Conservation (phyloP, 2,113 vertebrate genomes). For the Trinectes maculatus region DNA sequence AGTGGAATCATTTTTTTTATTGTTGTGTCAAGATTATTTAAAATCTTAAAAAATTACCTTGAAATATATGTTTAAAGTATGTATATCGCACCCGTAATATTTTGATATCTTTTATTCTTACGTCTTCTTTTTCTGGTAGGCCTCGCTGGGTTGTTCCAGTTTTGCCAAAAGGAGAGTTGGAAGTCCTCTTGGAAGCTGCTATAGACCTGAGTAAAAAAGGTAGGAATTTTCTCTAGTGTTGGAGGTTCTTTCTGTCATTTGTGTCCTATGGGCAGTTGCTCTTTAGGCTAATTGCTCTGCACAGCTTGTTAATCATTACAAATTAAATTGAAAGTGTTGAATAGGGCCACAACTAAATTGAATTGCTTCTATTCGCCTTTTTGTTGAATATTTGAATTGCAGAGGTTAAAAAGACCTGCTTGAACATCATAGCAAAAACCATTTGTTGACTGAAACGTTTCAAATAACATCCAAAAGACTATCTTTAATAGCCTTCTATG, state of each 20-base stretch:
- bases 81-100: neutral
- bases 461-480: too few relatives aligned
- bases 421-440: too few relatives aligned
- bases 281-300: neutral
- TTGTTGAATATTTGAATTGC: neutral
- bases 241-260: neutral
- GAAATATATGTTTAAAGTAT: too few relatives aligned
- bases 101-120: neutral
- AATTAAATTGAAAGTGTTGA: neutral
- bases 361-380: neutral
- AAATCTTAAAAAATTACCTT: too few relatives aligned
- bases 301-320: neutral
- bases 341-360: neutral
- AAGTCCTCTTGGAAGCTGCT: constrained; percentile 99
- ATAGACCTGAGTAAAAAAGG: constrained; percentile 99
- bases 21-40: too few relatives aligned
- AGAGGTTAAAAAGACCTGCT: too few relatives aligned
- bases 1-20: neutral
- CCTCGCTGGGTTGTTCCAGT: constrained; percentile 99
- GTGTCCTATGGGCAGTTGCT: neutral
- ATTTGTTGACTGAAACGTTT: too few relatives aligned
- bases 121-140: constrained; percentile 71
- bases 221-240: constrained; percentile 61
- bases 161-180: constrained; percentile 99
- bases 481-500: too few relatives aligned